phyloP scores from a whole-genome alignment of 2,888 invertebrate genomes.

The Athalia cordata region DNA sequence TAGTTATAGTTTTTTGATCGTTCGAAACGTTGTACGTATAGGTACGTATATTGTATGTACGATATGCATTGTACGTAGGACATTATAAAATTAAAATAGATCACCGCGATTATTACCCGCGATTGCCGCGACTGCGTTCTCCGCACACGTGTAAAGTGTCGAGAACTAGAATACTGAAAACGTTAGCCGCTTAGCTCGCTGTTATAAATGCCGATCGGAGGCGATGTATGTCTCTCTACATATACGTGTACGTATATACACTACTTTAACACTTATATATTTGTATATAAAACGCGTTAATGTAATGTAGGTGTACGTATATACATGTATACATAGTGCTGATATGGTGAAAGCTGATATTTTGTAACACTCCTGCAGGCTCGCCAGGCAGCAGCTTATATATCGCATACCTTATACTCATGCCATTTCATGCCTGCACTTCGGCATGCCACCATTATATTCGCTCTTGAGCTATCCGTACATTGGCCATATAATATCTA shows the following conservation, averaged over 20 bases:
- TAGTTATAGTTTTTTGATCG: no score
- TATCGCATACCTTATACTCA: conserved; percentile 60
- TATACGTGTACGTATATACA: no score
- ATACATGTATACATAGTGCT: conserved; percentile 53
- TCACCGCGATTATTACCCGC: neutral
- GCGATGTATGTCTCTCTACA: no score
- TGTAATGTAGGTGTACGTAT: conserved; percentile 11
- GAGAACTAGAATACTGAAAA: no score
- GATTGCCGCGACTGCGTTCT: no score
- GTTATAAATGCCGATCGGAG: no score
- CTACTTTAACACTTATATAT: neutral
- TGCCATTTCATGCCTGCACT: conserved; percentile 66
- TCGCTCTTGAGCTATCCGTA: conserved; percentile 48
- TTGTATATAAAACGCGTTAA: neutral
- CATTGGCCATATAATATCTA: no score
- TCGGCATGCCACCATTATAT: conserved; percentile 53
- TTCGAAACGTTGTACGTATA: no score
- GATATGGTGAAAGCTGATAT: conserved; percentile 74
- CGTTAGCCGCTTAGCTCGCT: no score
- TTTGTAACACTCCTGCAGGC: conserved; percentile 69
- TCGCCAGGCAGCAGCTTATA: conserved; percentile 9
- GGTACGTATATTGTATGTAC: no score
- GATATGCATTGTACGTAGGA: neutral
- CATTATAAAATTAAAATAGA: conserved; percentile 26
- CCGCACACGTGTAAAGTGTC: no score